Base-by-base conservation (phyloP, 2,888 invertebrate species). In the Ophion ellenae region DNA sequence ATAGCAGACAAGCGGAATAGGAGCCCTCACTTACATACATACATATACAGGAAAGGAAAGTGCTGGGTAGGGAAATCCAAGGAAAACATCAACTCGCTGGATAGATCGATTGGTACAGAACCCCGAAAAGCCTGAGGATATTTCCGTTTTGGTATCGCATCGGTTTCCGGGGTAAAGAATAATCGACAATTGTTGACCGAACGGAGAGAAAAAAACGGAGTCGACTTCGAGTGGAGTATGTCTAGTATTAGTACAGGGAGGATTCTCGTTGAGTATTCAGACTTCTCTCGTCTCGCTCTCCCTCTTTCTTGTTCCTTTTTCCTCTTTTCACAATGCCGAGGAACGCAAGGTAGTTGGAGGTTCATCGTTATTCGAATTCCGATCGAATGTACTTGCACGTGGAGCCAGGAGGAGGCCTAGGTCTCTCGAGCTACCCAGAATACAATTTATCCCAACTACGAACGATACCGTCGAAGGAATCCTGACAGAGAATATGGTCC, bases 291-390 rank as follows among this genome's bases (percentile, higher is more conserved):
- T 71, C 53, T 78, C 67, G 64, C 28, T 75, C 78, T 74, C 59
- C 64, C 47, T 59, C 61, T 61, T 32, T 74, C 28, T 64, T 57
- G 32, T n/a, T 75, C 61, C 67, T 45, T 74, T 75, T 53, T 57
- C 74, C 77, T 45, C 70, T 84, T 76, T 69, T 47, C 76, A 32
- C 73, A 36, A 66, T 61, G 59, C 53, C 63, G 79, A 75, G 75
- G 79, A 75, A 85, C 71, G 57, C 79, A 70, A 82, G 85, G 76
- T 61, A 71, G 63, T 74, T 28, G 81, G 45, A 78, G 77, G 69
- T 85, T 59, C 82, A 85, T 80, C 85, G 79, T 85, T 85, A 79
- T 85, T 83, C 81, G 85, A 73, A 83, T 85, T 85, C 85, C 85
- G 66, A 85, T 82, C 75, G 82, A 85, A 63, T 75, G 79, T 76